Percentiles rank a stretch among this genome's conserved stretches.
Conservation (phyloP, 1,140 invertebrate species). For the Anastrepha obliqua region DNA sequence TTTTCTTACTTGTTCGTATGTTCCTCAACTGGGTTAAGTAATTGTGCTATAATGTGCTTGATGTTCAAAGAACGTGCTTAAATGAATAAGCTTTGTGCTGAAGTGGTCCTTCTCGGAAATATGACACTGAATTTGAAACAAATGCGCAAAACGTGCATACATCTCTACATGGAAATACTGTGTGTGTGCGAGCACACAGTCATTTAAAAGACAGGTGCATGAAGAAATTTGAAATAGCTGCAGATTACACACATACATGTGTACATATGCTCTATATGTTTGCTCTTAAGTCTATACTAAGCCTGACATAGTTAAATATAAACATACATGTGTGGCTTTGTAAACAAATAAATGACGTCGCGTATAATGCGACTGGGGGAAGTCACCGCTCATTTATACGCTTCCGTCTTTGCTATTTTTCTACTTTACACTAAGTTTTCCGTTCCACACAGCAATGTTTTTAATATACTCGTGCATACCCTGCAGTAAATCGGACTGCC, state of each 20-base stretch:
- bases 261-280: not conserved
- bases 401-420: not conserved
- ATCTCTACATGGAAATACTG: too few relatives aligned
- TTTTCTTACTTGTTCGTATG: too few relatives aligned
- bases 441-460: too few relatives aligned
- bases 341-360: not conserved
- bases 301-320: too few relatives aligned
- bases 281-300: too few relatives aligned
- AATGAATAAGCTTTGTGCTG: not conserved
- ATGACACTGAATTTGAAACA: slow-evolving; percentile 7
- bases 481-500: not conserved
- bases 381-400: not conserved
- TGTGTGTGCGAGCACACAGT: not conserved
- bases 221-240: not conserved
- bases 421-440: not conserved
- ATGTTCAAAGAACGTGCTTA: not conserved
- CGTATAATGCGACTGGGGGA: not conserved
- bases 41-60: not conserved
- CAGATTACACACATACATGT: not conserved
- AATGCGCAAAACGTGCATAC: not conserved
- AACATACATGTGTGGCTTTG: too few relatives aligned
- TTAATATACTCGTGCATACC: too few relatives aligned
- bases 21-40: not conserved
- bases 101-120: not conserved
- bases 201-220: slow-evolving; percentile 3